phyloP scores from a whole-genome alignment of 2,888 invertebrate species.

The Rhabditophanes sp. region DNA sequence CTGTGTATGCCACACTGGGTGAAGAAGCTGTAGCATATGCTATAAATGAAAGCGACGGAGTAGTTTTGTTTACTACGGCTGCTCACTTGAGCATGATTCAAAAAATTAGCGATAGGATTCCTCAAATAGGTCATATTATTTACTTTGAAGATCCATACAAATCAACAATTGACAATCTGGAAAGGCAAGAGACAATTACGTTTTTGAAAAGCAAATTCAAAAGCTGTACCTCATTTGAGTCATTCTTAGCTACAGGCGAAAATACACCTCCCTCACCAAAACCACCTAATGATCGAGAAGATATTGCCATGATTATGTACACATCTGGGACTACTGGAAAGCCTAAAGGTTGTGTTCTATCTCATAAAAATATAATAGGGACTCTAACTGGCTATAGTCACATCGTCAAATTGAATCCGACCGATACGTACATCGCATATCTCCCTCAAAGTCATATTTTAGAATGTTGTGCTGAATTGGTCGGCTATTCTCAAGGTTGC shows the following conservation, averaged over 20 bases:
- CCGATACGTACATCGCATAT: slow-evolving; percentile 77
- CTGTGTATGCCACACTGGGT: slow-evolving; percentile 86
- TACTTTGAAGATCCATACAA: slow-evolving; percentile 24
- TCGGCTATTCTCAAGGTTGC: slow-evolving; percentile 12
- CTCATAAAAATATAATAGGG: slow-evolving; percentile 48
- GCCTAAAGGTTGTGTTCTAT: slow-evolving; percentile 47
- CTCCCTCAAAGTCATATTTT: slow-evolving; percentile 90
- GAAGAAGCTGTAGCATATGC: slow-evolving; percentile 90
- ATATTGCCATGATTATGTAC: slow-evolving; percentile 93
- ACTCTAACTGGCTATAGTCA: slow-evolving; percentile 48
- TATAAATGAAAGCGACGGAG: slow-evolving; percentile 86
- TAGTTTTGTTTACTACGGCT: slow-evolving; percentile 75
- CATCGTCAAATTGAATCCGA: too few relatives aligned
- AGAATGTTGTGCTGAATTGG: slow-evolving; percentile 67
- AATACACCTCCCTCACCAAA: too few relatives aligned
- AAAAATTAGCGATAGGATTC: slow-evolving; percentile 29
- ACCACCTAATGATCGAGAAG: slow-evolving; percentile 49
- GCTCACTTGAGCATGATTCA: slow-evolving; percentile 74
- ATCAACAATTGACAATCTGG: slow-evolving; percentile 4
- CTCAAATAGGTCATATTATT: slow-evolving; percentile 25
- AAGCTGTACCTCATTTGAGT: too few relatives aligned
- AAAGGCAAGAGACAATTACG: slow-evolving; percentile 7
- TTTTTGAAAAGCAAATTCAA: too few relatives aligned
- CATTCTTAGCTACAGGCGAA: slow-evolving; percentile 21
- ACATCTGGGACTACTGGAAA: slow-evolving; percentile 85